Evolutionary conservation across 2,888 invertebrate genomes (phyloP).

Genomic region (Trilocha varians): DNA sequence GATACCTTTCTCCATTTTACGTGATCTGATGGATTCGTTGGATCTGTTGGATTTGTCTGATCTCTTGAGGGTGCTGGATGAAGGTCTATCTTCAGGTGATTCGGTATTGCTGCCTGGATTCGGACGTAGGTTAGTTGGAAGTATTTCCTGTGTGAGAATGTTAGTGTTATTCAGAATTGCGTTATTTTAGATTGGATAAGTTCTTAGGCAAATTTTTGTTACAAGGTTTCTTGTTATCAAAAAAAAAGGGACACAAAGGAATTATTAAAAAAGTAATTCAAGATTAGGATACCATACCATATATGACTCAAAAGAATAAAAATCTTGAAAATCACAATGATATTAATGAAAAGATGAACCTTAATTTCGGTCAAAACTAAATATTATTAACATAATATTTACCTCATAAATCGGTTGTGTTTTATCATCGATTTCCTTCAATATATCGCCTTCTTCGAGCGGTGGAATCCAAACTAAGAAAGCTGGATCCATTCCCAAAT

Average conservation of each 20-base stretch:
- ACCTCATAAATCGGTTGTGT: conserved; percentile 61
- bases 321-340: too few species aligned
- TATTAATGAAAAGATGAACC: too few species aligned
- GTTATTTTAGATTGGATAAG: too few species aligned
- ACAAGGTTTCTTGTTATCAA: too few species aligned
- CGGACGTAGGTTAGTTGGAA: conserved; percentile 59
- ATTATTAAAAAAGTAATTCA: too few species aligned
- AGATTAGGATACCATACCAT: too few species aligned
- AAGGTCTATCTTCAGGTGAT: conserved; percentile 74
- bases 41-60: conserved; percentile 40
- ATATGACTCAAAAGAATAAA: too few species aligned
- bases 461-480: conserved; percentile 92
- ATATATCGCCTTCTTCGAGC: conserved; percentile 79
- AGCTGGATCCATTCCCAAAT: conserved; percentile 91
- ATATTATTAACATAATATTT: too few species aligned
- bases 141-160: conserved; percentile 47
- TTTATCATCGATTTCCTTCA: conserved; percentile 72
- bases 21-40: conserved; percentile 51
- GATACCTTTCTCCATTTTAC: conserved; percentile 52
- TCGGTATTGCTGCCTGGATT: conserved; percentile 79
- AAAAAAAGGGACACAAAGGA: too few species aligned
- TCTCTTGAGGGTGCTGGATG: conserved; percentile 51
- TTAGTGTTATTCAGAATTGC: too few species aligned
- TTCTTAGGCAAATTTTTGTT: too few species aligned
- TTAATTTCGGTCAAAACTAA: too few species aligned